Evolutionary conservation across 2,888 invertebrate genomes (phyloP), one percentile per base, ranked within the genome.

Genomic region (Lasioglossum marginatum): DNA sequence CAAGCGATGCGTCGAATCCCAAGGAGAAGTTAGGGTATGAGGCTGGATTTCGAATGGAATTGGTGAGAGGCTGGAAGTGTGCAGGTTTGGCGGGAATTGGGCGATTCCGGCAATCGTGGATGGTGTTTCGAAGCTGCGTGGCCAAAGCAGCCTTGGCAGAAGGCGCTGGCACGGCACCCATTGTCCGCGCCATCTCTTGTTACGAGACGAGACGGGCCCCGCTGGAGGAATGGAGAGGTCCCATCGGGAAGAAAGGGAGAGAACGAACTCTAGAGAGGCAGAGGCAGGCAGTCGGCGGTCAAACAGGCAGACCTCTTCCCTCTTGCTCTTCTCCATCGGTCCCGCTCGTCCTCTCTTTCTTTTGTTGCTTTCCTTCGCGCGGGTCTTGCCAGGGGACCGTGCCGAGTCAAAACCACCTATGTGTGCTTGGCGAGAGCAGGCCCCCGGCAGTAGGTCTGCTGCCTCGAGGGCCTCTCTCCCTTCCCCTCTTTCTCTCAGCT

Each of bases 111-210:
- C 88, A 82, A 87, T 87, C 82, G 88, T 88, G 81, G 87, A 87
- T 83, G 85, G 89, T 84, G 86, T 90, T 87, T 82, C 81, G 87
- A 86, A 73, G 82, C 82, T 75, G 85, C 86, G 87, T 82, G 87
- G 77, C 78, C 85, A 73, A 88, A 90, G 91, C 92, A 94, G 93
- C 94, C 94, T 93, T 94, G 94, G 94, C 91, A 91, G 91, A 93
- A 93, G 93, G 93, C 93, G 91, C 92, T 91, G 93, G 88, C 92
- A 93, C 91, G 93, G 93, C 94, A 94, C 94, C 94, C 94, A 94
- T 94, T 94, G 94, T 94, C 94, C 94, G 92, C 92, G 91, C 92
- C 93, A 92, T 93, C 93, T 93, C 93, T 93, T 93, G 93, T 93
- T 93, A 93, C 93, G 92, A 90, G 93, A 93, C 92, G 93, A 93